These are phyloP conservation scores for Apamea anceps DNA, from an alignment of 2,888 invertebrate genomes.

Conservation along the genomic window DNA sequence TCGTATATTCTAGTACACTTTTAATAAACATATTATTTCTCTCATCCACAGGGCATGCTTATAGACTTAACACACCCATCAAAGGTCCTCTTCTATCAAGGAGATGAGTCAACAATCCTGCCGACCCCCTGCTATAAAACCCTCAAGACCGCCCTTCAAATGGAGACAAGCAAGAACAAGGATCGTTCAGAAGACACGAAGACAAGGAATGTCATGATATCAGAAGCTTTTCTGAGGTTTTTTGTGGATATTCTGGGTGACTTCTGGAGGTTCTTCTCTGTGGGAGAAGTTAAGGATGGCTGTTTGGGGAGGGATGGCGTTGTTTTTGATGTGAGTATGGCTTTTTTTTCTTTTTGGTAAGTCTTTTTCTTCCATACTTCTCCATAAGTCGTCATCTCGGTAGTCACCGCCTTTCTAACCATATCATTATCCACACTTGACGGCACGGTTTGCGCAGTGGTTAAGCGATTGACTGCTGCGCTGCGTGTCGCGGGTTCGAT, in stretches of 20 bases:
- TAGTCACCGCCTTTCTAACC: too few relatives aligned
- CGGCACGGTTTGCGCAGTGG: too few relatives aligned
- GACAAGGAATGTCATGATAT: conserved; percentile 93
- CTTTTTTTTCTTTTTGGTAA: too few relatives aligned
- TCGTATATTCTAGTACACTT: background rate
- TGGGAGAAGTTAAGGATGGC: conserved; percentile 75
- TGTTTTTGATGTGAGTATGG: conserved; percentile 83
- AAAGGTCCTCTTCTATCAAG: conserved; percentile 91
- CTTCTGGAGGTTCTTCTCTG: conserved; percentile 90
- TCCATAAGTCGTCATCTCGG: too few relatives aligned
- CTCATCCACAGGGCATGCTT: conserved; percentile 91
- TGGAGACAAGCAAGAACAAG: conserved; percentile 80
- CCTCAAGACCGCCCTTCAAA: conserved; percentile 89
- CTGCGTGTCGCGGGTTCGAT: too few relatives aligned
- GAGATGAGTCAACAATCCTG: conserved; percentile 94
- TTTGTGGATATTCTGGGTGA: conserved; percentile 94
- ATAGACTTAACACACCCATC: conserved; percentile 92
- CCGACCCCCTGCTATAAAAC: conserved; percentile 93
- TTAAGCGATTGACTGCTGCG: too few relatives aligned
- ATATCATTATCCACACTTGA: too few relatives aligned
- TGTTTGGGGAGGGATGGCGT: conserved; percentile 81
- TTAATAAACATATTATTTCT: background rate
- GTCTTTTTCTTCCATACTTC: too few relatives aligned
- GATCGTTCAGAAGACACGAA: conserved; percentile 82
- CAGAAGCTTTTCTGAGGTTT: conserved; percentile 94